Evolutionary conservation across 2,888 invertebrate genomes (phyloP), one percentile per base, ranked within the genome.

Genomic region (Cistogaster globosa): DNA sequence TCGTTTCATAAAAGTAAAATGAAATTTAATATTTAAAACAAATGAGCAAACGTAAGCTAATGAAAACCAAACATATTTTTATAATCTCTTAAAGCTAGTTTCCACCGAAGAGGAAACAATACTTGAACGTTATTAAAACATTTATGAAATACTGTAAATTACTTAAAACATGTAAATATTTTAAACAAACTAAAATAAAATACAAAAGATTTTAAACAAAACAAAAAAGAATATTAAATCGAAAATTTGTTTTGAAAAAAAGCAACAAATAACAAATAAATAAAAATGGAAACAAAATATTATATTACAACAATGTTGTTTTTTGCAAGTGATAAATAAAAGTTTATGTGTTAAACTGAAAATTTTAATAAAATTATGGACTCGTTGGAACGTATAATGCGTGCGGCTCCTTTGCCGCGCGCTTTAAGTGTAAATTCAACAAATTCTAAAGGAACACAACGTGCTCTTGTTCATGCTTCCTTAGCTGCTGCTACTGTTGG

Each of bases 331-430:
- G 55, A 32, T 60, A 12, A 48, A 26, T 5, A 55, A 48, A 63
- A 51, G 16, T 18, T 12, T 20, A 51, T 60, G 18, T 80, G 18
- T 80, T 16, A 65, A 80, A 76, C 20, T 12, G 18, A 9, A 71
- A 69, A 71, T 20, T 57, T 60, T 74, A 82, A 82, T 71, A 74
- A 1, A 87, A 88, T 85, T 86, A 97, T 97, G 97, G 97, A 97
- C 94, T 96, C 96, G 89, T 93, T 97, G 93, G 96, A 97, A 92
- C 95, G 96, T 90, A 93, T 96, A 91, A 96, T 96, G 95, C 94
- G 94, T 90, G 95, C 96, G 91, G 94, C 94, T 86, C 95, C 96
- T 91, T 93, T 94, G 90, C 93, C 94, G 91, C 95, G 96, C 90
- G 94, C 95, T 90, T 93, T 96, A 89, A 92, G 89, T 87, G 90